Conservation (phyloP, 2,888 invertebrate genomes). For the Pseudeuparius sepicola region DNA sequence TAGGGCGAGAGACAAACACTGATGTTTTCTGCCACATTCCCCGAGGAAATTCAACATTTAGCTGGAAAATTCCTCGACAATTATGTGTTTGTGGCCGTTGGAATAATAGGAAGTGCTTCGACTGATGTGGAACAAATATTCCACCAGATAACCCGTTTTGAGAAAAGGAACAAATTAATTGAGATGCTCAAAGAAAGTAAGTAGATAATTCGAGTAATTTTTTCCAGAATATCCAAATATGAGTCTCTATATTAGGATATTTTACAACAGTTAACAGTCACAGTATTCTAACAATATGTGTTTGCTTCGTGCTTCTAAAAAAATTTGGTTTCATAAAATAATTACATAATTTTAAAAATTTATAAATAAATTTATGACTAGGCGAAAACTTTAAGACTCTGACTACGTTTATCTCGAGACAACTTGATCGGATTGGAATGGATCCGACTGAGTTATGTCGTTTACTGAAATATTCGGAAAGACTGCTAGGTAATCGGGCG, state of each 20-base stretch:
- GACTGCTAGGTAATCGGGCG: too few relatives aligned
- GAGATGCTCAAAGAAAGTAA: constrained; percentile 52
- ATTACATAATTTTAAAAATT: too few relatives aligned
- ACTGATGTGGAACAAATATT: constrained; percentile 79
- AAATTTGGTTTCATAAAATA: too few relatives aligned
- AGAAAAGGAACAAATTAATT: constrained; percentile 48
- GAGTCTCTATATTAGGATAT: neutral
- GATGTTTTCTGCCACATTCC: constrained; percentile 74
- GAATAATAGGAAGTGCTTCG: constrained; percentile 89
- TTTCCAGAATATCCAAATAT: too few relatives aligned
- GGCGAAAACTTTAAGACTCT: too few relatives aligned
- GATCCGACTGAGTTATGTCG: too few relatives aligned
- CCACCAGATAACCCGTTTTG: constrained; percentile 61
- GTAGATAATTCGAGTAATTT: too few relatives aligned
- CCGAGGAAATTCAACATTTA: constrained; percentile 61
- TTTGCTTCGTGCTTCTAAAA: too few relatives aligned
- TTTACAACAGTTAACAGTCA: neutral
- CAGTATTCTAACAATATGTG: neutral
- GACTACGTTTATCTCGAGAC: too few relatives aligned
- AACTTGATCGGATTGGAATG: too few relatives aligned
- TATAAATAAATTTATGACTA: too few relatives aligned
- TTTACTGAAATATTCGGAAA: too few relatives aligned
- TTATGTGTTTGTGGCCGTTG: constrained; percentile 84
- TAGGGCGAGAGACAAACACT: constrained; percentile 54
- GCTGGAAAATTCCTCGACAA: constrained; percentile 67